Percentiles rank a stretch among this genome's conserved stretches.
phyloP scores from a whole-genome alignment of 2,888 invertebrate genomes.

The Limnephilus marmoratus region DNA sequence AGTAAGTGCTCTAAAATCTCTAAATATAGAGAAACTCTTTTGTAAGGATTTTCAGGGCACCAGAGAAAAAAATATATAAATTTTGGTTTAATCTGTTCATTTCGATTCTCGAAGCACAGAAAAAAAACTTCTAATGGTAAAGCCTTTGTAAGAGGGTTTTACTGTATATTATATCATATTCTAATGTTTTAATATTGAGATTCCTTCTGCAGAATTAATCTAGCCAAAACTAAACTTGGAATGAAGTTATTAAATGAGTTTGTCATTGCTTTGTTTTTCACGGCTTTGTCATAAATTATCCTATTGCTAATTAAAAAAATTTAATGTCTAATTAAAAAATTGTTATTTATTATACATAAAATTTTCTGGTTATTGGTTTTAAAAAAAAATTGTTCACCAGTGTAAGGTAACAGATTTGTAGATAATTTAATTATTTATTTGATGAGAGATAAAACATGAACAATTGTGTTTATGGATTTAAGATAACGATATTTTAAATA shows the following conservation, averaged over 20 bases:
- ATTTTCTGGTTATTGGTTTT: too few relatives aligned
- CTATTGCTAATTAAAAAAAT: too few relatives aligned
- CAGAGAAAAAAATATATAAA: background rate
- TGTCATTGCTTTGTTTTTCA: too few relatives aligned
- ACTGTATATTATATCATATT: background rate
- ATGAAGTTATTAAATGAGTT: too few relatives aligned
- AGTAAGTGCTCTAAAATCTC: conserved; percentile 69
- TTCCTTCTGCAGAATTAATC: background rate
- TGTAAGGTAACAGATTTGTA: too few relatives aligned
- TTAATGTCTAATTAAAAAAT: too few relatives aligned
- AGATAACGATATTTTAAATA: background rate
- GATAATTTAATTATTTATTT: background rate
- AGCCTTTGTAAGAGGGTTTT: background rate
- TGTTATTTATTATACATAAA: too few relatives aligned
- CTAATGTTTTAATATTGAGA: background rate
- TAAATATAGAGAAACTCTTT: background rate
- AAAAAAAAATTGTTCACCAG: background rate
- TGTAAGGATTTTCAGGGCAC: background rate
- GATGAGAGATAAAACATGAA: background rate
- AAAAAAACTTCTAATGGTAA: background rate
- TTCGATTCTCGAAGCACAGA: too few relatives aligned
- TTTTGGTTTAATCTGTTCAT: too few relatives aligned
- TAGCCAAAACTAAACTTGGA: too few relatives aligned
- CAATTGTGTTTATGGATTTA: background rate
- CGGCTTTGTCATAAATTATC: too few relatives aligned